Base-by-base conservation (phyloP, 2,888 invertebrate species). In the Dendrolimus pini region DNA sequence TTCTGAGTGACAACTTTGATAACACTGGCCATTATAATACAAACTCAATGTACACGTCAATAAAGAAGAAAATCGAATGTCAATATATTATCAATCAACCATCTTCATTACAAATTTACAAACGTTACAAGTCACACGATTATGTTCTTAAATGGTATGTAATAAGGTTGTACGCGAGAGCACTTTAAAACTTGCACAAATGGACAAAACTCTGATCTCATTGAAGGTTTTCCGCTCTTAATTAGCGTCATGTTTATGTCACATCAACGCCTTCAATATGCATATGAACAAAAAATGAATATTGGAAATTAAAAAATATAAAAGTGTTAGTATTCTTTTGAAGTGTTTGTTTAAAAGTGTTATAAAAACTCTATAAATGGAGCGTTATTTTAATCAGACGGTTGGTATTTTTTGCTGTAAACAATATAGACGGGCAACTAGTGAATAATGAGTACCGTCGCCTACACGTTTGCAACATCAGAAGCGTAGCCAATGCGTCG, bases 191-290 rank as follows among this genome's bases (percentile, higher is more conserved):
- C 9, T 10, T 9, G 47, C 47, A 47, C 9, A 47, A 7, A 47
- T 12, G 12, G 58, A 70, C 63, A 69, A 69, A 68, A 65, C 61
- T 58, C 59, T 62, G 65, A 60, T 62, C 55, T 58, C 60, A 66
- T 63, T 62, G 63, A 65, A 54, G 53, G 64, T 62, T 65, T 75
- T 72, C 65, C 64, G 68, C 72, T 69, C 70, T 77, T 80, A 80
- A 80, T 82, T 81, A 81, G 74, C 68, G 77, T 80, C 80, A 75
- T 78, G 81, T 78, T 72, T 65, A 61, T 75, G 74, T 78, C 80
- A 78, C 66, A 72, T 78, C 74, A 72, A 76, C 80, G 75, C 80
- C 76, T 74, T 65, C 62, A 61, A 61, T 59, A 61, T 47, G 47
- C 47, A 47, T 47, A 47, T 12, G 12, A 12, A 47, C 47, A 47